phyloP scores from a whole-genome alignment of 1,140 invertebrate genomes.

The Drosophila mojavensis region DNA sequence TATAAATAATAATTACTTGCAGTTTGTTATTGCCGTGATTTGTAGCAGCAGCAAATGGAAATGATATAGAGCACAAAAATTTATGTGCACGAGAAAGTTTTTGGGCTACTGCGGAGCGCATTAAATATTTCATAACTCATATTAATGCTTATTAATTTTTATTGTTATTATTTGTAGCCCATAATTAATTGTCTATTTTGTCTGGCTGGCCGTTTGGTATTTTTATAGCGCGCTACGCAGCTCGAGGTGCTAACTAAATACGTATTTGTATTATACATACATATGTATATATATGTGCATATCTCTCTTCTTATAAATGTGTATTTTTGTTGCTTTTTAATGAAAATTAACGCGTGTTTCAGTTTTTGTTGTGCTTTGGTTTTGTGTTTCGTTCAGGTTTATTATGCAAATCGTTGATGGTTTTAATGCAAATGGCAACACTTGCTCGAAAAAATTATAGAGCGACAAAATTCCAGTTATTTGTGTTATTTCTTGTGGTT shows the following conservation, averaged over 20 bases:
- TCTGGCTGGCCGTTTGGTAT: conserved; percentile 42
- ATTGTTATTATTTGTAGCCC: conserved; percentile 56
- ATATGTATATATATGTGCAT: not conserved
- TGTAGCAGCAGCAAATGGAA: conserved; percentile 4
- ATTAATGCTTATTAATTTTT: conserved; percentile 62
- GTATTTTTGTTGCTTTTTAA: conserved; percentile 26
- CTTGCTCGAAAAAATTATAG: conserved; percentile 40
- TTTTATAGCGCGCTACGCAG: conserved; percentile 30
- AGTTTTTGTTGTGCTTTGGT: conserved; percentile 18
- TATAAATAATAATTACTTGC: conserved; percentile 55
- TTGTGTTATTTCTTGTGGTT: conserved; percentile 1
- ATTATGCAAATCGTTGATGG: conserved; percentile 50
- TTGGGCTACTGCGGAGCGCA: not conserved
- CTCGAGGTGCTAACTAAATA: conserved; percentile 49
- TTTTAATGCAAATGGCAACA: conserved; percentile 47
- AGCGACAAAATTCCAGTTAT: conserved; percentile 26
- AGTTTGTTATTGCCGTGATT: conserved; percentile 32
- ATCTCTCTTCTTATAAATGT: not conserved
- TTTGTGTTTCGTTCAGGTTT: conserved; percentile 37
- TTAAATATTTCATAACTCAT: conserved; percentile 52
- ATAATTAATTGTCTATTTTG: conserved; percentile 59
- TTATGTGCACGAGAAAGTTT: conserved; percentile 22
- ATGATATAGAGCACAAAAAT: conserved; percentile 38
- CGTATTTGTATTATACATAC: conserved; percentile 38
- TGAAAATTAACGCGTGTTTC: conserved; percentile 43